A percentile compares a stretch with the other conserved stretches of the same genome.
These are phyloP conservation scores for Nemoura dubitans DNA, from an alignment of 2,888 invertebrate genomes.

Conservation along the genomic window DNA sequence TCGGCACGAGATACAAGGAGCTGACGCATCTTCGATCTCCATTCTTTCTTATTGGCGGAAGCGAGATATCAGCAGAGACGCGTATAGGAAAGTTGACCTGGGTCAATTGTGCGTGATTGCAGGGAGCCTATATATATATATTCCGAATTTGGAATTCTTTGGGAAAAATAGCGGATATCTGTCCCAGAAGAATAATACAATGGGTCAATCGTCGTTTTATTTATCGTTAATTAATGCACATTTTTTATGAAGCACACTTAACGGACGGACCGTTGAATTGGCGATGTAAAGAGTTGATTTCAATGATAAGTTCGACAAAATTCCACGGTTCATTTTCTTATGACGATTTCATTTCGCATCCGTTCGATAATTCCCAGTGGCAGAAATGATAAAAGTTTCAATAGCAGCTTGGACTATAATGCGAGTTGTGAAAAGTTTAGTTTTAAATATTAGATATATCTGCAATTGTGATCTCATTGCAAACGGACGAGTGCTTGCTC, in stretches of 20 bases:
- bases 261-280: no score
- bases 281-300: no score
- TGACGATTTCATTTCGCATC: no score
- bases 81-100: constrained; percentile 15
- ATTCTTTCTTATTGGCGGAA: neutral
- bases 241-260: neutral
- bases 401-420: no score
- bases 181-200: constrained; percentile 23
- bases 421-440: no score
- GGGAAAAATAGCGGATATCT: neutral
- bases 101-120: neutral
- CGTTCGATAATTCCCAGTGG: no score
- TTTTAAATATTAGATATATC: no score
- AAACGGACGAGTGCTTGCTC: no score
- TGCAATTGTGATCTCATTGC: no score
- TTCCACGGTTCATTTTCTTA: no score
- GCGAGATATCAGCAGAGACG: neutral
- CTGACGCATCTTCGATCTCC: neutral
- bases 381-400: no score
- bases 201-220: neutral
- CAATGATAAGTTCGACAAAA: no score
- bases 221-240: neutral
- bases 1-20: neutral
- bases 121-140: neutral
- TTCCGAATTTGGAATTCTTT: neutral